Evolutionary conservation across 2,888 invertebrate genomes (phyloP).

Genomic region (Drosophila fungiperda): DNA sequence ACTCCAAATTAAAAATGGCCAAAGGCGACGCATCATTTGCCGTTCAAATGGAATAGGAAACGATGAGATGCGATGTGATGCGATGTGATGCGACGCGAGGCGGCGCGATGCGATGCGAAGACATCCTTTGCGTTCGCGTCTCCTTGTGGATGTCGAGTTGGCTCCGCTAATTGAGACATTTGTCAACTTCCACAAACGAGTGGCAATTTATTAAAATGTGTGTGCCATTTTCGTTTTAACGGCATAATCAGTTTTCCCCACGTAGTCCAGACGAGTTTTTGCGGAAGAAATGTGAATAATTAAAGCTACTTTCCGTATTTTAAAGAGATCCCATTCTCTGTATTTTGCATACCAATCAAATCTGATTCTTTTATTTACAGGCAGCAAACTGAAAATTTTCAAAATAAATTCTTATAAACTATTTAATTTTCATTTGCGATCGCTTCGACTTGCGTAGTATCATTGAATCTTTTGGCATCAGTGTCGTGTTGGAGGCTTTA

Average conservation of each 20-base stretch:
- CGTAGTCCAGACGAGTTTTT: background rate
- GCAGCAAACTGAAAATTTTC: conserved; percentile 45
- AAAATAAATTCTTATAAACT: background rate
- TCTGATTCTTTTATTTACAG: conserved; percentile 4
- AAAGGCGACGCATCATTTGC: conserved; percentile 54
- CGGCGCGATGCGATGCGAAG: conserved; percentile 59
- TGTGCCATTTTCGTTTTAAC: conserved; percentile 7
- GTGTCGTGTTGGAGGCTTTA: conserved; percentile 31
- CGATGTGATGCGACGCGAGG: conserved; percentile 23
- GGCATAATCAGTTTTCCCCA: background rate
- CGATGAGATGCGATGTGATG: conserved; percentile 46
- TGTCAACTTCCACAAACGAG: conserved; percentile 69
- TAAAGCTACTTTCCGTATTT: background rate
- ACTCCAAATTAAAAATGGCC: conserved; percentile 65
- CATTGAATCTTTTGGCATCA: conserved; percentile 19
- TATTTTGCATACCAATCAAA: conserved; percentile 9
- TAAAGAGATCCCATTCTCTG: background rate
- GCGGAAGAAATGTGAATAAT: background rate
- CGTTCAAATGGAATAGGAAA: conserved; percentile 48
- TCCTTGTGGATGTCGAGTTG: conserved; percentile 27
- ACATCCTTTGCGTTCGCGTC: conserved; percentile 34
- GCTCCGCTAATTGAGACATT: conserved; percentile 74
- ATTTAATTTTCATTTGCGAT: conserved; percentile 19
- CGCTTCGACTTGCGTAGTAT: conserved; percentile 35
- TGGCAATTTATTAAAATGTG: conserved; percentile 55